Percentiles rank a stretch among this genome's conserved stretches.
phyloP scores from a whole-genome alignment of 1,140 invertebrate species.

The Grapholita molesta region DNA sequence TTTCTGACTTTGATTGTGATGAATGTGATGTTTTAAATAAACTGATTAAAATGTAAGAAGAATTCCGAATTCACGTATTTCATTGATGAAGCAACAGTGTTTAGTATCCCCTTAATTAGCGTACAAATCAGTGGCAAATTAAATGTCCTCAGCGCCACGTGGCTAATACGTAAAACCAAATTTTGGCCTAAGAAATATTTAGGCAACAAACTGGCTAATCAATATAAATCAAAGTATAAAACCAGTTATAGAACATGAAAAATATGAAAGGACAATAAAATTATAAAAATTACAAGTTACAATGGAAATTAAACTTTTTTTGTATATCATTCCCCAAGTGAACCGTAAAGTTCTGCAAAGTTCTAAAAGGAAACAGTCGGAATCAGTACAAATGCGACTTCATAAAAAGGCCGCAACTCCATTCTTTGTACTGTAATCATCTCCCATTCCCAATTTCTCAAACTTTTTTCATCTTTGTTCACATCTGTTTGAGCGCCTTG shows the following conservation, averaged over 20 bases:
- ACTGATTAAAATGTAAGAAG: no score
- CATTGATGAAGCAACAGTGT: no score
- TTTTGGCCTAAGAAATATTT: no score
- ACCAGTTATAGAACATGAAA: background rate
- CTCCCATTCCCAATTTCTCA: conserved; percentile 41
- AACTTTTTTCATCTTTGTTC: conserved; percentile 73
- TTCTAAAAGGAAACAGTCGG: conserved; percentile 58
- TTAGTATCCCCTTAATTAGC: no score
- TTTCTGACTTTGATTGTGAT: background rate
- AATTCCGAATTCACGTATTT: no score
- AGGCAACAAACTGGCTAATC: no score
- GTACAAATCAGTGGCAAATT: no score
- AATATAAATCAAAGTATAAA: background rate
- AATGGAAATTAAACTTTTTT: conserved; percentile 61
- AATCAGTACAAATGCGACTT: conserved; percentile 63
- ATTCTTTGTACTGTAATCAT: conserved; percentile 71
- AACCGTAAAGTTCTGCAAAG: conserved; percentile 49
- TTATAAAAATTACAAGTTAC: conserved; percentile 51
- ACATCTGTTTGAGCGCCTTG: conserved; percentile 37
- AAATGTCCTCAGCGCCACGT: no score
- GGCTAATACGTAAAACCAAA: no score
- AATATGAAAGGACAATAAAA: conserved; percentile 40
- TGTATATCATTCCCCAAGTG: conserved; percentile 42
- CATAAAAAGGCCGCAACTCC: conserved; percentile 64
- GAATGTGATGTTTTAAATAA: background rate